A percentile compares a stretch with the other conserved stretches of the same genome.
Evolutionary conservation across 2,113 vertebrate genomes (phyloP).

Genomic region (Podilymbus podiceps): DNA sequence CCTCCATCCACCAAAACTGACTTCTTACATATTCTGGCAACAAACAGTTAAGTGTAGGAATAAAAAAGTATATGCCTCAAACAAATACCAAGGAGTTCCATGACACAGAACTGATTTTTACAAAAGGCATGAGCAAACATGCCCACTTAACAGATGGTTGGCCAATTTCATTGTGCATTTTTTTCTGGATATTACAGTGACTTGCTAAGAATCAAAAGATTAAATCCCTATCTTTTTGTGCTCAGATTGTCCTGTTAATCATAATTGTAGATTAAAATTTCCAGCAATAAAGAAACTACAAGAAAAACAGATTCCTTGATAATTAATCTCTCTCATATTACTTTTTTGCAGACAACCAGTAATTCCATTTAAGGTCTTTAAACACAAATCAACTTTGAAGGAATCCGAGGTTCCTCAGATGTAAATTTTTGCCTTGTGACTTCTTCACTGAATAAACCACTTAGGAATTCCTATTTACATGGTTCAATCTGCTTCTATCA

Average conservation of each 20-base stretch:
- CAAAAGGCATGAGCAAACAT: not conserved
- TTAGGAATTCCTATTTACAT: not conserved
- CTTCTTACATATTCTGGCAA: not conserved
- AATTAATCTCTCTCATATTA: not conserved
- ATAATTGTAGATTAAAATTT: not conserved
- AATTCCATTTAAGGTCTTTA: not conserved
- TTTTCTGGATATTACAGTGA: not conserved
- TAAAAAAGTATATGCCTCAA: not conserved
- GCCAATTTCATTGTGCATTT: not conserved
- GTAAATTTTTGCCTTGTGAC: not conserved
- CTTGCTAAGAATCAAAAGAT: not conserved
- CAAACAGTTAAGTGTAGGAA: not conserved
- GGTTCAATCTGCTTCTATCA: not conserved
- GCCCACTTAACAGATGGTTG: not conserved
- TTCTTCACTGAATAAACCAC: not conserved
- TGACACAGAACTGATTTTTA: not conserved
- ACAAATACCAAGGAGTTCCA: not conserved
- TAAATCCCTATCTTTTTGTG: not conserved
- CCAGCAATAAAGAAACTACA: not conserved
- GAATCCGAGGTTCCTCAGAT: not conserved
- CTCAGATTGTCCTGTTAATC: not conserved
- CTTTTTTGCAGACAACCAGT: not conserved
- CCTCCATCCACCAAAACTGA: not conserved
- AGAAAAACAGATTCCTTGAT: not conserved
- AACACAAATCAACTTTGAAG: not conserved